Evolutionary conservation across 30 jellyfish, hydroid and myxozoan species (phyloP).

Genomic region (Pelagia noctiluca): DNA sequence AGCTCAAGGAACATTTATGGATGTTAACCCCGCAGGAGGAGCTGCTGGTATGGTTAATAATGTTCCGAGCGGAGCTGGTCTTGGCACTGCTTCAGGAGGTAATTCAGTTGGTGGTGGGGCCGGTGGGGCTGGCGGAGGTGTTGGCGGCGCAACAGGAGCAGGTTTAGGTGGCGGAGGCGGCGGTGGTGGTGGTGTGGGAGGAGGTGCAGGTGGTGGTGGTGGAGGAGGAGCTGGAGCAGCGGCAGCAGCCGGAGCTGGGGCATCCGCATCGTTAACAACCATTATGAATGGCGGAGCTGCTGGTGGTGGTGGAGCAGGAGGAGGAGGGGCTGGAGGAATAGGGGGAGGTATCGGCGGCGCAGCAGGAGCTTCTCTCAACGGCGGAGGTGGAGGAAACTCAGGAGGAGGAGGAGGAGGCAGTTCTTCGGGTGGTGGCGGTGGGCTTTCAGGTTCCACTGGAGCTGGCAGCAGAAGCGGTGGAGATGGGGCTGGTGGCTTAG

Average conservation of each 20-base stretch:
- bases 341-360: constrained; percentile 35
- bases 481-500: constrained; percentile 68
- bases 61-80: constrained; percentile 72
- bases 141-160: constrained; percentile 22
- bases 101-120: constrained; percentile 40
- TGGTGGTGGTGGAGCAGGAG: constrained; percentile 69
- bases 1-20: constrained; percentile 84
- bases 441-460: too few relatives aligned
- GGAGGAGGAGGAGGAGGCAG: constrained; percentile 38
- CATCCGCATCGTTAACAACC: too few relatives aligned
- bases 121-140: constrained; percentile 45
- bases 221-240: constrained; percentile 28
- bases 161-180: neutral
- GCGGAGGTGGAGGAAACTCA: constrained; percentile 19
- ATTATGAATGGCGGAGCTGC: constrained; percentile 56
- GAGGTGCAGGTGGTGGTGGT: constrained; percentile 47
- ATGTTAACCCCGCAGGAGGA: constrained; percentile 71
- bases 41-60: constrained; percentile 61
- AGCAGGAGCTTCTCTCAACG: constrained; percentile 15
- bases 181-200: constrained; percentile 34
- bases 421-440: constrained; percentile 41
- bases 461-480: constrained; percentile 65
- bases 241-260: constrained; percentile 42
- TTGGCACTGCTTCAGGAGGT: constrained; percentile 31
- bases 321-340: constrained; percentile 64